Conservation (phyloP, 2,888 invertebrate species). For the Zaprionus lineosus region DNA sequence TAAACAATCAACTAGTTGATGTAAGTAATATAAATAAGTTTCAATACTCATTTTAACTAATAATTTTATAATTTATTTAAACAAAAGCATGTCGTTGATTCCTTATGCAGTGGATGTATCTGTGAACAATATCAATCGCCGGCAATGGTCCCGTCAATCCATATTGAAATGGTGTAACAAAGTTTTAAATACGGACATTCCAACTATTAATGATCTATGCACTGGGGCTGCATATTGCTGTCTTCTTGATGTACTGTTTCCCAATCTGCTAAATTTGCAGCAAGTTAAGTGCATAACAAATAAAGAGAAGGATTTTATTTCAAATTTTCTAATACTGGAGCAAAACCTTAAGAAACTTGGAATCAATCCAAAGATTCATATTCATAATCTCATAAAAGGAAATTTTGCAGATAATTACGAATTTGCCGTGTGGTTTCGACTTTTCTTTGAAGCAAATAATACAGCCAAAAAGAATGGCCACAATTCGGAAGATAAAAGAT, state of each 20-base stretch:
- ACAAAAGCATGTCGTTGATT: neutral
- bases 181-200: neutral
- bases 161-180: constrained; percentile 27
- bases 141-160: constrained; percentile 21
- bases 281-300: constrained; percentile 17
- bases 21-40: no score
- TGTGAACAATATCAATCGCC: constrained; percentile 1
- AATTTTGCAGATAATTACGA: constrained; percentile 41
- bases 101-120: constrained; percentile 12
- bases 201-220: constrained; percentile 25
- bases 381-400: constrained; percentile 20
- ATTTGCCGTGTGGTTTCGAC: constrained; percentile 37
- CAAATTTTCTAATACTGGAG: constrained; percentile 27
- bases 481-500: constrained; percentile 5
- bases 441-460: constrained; percentile 35
- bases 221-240: constrained; percentile 40
- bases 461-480: neutral
- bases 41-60: no score
- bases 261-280: constrained; percentile 11
- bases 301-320: neutral
- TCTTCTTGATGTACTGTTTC: constrained; percentile 30
- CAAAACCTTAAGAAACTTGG: constrained; percentile 3
- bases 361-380: constrained; percentile 14
- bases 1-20: no score
- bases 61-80: no score